Conservation (phyloP, 2,888 invertebrate species). For the Stegophylla sp. region DNA sequence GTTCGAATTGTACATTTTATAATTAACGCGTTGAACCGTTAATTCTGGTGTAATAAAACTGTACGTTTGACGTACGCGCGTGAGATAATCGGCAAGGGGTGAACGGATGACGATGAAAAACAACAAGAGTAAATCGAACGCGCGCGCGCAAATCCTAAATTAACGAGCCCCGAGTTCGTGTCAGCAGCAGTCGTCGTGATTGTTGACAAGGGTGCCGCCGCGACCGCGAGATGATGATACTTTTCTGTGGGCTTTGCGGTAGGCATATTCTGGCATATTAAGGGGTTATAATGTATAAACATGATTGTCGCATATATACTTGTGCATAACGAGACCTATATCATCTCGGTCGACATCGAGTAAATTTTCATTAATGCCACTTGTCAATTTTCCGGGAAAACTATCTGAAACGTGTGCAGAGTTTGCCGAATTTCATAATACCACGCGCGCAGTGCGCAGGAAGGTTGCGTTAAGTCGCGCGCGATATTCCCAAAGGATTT, state of each 20-base stretch:
- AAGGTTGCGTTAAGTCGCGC: neutral
- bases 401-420: neutral
- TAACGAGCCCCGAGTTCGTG: conserved; percentile 57
- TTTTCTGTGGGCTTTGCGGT: conserved; percentile 9
- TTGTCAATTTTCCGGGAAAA: conserved; percentile 28
- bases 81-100: neutral
- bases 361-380: conserved; percentile 19
- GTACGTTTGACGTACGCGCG: neutral
- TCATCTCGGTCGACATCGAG: too few species aligned
- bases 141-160: conserved; percentile 51
- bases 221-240: too few species aligned
- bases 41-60: neutral
- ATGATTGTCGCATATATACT: neutral
- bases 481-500: conserved; percentile 11
- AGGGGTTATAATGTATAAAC: too few species aligned
- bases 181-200: conserved; percentile 44
- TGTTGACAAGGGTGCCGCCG: conserved; percentile 45
- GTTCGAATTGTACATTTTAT: too few species aligned
- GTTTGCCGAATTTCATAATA: neutral
- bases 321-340: neutral
- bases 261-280: too few species aligned
- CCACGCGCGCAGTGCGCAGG: neutral
- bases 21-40: too few species aligned
- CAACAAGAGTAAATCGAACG: conserved; percentile 15
- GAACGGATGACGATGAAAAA: neutral